phyloP scores from a whole-genome alignment of 2,888 invertebrate species.

The Thysanoteuthis rhombus region DNA sequence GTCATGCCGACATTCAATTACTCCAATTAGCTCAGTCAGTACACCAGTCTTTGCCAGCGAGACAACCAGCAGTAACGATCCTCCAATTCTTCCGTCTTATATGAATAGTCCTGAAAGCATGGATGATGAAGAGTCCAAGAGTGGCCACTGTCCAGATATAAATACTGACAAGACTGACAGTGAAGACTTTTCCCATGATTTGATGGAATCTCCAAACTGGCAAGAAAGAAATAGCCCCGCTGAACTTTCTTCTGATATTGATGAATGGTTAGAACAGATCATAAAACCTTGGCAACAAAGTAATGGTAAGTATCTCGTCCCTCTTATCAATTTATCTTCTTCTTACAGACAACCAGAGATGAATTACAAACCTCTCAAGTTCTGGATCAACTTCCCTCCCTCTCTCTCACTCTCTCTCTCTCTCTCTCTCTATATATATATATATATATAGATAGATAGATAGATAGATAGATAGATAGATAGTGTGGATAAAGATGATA shows the following conservation, averaged over 20 bases:
- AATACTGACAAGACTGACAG: background rate
- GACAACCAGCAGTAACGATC: background rate
- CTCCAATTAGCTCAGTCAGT: background rate
- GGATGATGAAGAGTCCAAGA: slow-evolving; percentile 19
- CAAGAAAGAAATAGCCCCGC: background rate
- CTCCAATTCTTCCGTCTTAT: slow-evolving; percentile 21
- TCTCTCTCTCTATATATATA: no score
- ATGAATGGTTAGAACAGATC: slow-evolving; percentile 23
- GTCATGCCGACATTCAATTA: background rate
- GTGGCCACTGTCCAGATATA: background rate
- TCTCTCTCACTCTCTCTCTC: no score
- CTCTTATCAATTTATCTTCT: background rate
- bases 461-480: no score
- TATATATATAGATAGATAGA: no score
- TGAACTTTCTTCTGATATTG: slow-evolving; percentile 16
- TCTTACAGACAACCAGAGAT: no score
- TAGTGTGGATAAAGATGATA: no score
- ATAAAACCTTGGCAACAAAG: slow-evolving; percentile 30
- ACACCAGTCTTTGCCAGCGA: background rate
- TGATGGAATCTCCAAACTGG: slow-evolving; percentile 23
- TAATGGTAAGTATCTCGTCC: background rate
- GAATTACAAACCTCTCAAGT: no score
- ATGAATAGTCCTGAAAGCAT: slow-evolving; percentile 27
- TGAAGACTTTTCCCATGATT: background rate
- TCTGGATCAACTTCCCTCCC: no score